A percentile compares a stretch with the other conserved stretches of the same genome.
These are phyloP conservation scores for Cataglyphis hispanica DNA, from an alignment of 1,140 invertebrate species.

Conservation along the genomic window DNA sequence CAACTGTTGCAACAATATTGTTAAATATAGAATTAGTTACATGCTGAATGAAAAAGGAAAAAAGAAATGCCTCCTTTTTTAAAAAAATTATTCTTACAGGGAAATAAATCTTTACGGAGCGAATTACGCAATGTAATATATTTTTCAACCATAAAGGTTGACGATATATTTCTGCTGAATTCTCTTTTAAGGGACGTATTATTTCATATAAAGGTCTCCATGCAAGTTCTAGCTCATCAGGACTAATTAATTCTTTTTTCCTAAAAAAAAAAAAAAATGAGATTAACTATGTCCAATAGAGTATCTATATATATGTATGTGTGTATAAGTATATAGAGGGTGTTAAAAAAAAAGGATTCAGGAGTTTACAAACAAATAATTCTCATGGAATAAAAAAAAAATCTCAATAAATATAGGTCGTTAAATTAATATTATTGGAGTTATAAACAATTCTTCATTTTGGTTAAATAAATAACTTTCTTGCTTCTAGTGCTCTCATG, in stretches of 20 bases:
- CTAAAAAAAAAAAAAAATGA: slow-evolving; percentile 83
- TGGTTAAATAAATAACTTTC: no score
- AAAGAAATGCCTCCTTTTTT: slow-evolving; percentile 6
- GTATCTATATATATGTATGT: no score
- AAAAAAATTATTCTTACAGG: slow-evolving; percentile 77
- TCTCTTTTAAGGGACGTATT: slow-evolving; percentile 85
- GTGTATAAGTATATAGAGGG: no score
- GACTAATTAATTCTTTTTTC: slow-evolving; percentile 92
- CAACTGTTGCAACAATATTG: slow-evolving; percentile 76
- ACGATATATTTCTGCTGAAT: slow-evolving; percentile 89
- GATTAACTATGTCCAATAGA: not conserved
- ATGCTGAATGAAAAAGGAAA: not conserved
- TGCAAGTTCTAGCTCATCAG: slow-evolving; percentile 93
- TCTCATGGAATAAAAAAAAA: no score
- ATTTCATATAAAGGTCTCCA: slow-evolving; percentile 96
- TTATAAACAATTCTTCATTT: no score
- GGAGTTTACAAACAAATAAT: no score
- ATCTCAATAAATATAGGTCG: no score
- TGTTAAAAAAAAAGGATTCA: no score
- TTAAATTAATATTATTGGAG: no score
- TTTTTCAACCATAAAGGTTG: slow-evolving; percentile 86
- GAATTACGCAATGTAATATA: slow-evolving; percentile 77
- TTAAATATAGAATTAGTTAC: slow-evolving; percentile 55
- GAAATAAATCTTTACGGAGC: slow-evolving; percentile 82
- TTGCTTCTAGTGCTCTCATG: no score